phyloP scores from a whole-genome alignment of 2,888 invertebrate genomes.

The Pinctada fucata region DNA sequence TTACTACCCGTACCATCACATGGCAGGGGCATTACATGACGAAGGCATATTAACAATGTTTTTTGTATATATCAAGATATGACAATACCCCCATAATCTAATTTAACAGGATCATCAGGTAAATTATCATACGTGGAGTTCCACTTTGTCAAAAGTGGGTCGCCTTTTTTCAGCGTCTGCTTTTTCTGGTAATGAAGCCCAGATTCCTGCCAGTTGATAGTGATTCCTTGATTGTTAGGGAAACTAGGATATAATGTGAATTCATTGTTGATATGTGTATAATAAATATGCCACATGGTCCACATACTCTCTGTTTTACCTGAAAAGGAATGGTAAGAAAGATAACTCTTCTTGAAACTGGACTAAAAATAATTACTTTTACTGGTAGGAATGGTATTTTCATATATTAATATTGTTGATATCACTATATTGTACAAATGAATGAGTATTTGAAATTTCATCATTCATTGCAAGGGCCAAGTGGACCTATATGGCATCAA shows the following conservation, averaged over 20 bases:
- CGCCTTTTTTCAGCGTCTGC: constrained; percentile 17
- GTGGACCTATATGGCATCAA: no score
- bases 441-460: no score
- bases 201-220: constrained; percentile 59
- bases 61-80: neutral
- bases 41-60: no score
- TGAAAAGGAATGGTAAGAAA: neutral
- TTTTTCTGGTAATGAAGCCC: constrained; percentile 58
- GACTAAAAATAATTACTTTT: no score
- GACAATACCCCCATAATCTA: constrained; percentile 22
- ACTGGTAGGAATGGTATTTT: no score
- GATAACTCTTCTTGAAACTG: no score
- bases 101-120: constrained; percentile 42
- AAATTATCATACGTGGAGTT: constrained; percentile 38
- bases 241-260: constrained; percentile 58
- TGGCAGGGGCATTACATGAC: no score
- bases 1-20: no score
- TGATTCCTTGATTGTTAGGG: constrained; percentile 47
- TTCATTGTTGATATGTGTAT: constrained; percentile 56
- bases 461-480: no score
- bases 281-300: constrained; percentile 70
- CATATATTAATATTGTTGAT: no score
- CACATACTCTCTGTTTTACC: constrained; percentile 62
- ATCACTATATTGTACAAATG: no score
- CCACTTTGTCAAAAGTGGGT: constrained; percentile 41